phyloP scores from a whole-genome alignment of 2,888 invertebrate genomes.

The Coelopa pilipes region DNA sequence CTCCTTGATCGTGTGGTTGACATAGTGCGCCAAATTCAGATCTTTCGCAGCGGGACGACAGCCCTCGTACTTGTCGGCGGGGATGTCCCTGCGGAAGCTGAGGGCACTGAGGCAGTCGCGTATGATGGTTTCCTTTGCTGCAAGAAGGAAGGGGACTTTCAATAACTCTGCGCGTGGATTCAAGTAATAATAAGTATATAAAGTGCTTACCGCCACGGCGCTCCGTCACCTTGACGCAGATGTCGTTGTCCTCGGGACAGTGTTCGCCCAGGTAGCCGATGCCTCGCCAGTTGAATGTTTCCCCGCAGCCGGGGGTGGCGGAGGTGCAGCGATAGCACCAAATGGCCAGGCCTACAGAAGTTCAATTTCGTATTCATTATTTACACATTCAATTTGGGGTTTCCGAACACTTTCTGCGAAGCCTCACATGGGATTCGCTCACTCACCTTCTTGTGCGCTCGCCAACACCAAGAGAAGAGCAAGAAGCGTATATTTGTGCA shows the following conservation, averaged over 20 bases:
- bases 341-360: slow-evolving; percentile 71
- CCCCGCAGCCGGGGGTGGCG: slow-evolving; percentile 88
- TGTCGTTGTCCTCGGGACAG: slow-evolving; percentile 85
- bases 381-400: neutral
- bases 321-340: slow-evolving; percentile 93
- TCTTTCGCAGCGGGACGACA: slow-evolving; percentile 85
- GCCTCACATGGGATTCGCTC: neutral
- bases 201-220: slow-evolving; percentile 81
- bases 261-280: slow-evolving; percentile 79
- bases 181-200: no score
- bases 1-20: slow-evolving; percentile 86
- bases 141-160: slow-evolving; percentile 38
- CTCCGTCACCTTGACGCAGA: slow-evolving; percentile 90
- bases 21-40: slow-evolving; percentile 83
- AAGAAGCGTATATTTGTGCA: slow-evolving; percentile 31
- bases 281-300: slow-evolving; percentile 84
- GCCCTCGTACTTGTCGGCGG: slow-evolving; percentile 92
- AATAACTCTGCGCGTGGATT: neutral
- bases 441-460: slow-evolving; percentile 50
- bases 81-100: slow-evolving; percentile 84
- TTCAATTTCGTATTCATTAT: neutral
- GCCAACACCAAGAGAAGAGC: slow-evolving; percentile 45
- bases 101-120: slow-evolving; percentile 87
- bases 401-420: neutral
- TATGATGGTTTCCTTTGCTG: slow-evolving; percentile 83